Evolutionary conservation across 2,797 vertebrate species (phyloP), one percentile per base, ranked within the genome.

Genomic region (Poliocrania exsul): DNA sequence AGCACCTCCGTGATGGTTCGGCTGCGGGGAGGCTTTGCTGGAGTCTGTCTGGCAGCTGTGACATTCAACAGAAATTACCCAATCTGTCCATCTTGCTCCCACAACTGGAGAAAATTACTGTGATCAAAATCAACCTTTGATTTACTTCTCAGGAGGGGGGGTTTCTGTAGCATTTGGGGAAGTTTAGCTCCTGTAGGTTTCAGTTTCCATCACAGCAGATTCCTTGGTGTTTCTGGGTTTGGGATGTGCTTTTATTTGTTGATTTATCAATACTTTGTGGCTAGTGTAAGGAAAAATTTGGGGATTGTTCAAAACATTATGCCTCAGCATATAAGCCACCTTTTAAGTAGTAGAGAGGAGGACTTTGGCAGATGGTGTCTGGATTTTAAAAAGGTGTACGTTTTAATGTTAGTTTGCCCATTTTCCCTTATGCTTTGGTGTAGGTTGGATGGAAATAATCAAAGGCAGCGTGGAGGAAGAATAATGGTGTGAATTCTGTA

Each of bases 61-160:
- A 70, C 71, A 51, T 80, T 95, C 71, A 92, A 7, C 37, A 75
- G 81, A 47, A 64, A 92, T 92, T 79, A 88, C 35, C 88, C 73
- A 31, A 16, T 69, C 86, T 90, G 87, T 65, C 75, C 47, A 29
- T 88, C 85, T 58, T 83, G 11, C 66, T 89, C 71, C 46, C 20
- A 12, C 90, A 77, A 87, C 90, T 92, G 87, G 56, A 44, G 78
- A 75, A 92, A 92, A 97, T 95, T 54, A 84, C 93, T 92, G 77
- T 75, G 42, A 91, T 96, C 81, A 47, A 80, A 95, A 62, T 87
- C 92, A 81, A 53, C 94, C 77, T 94, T 73, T 62, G 73, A 35
- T 93, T 90, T 92, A 49, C 57, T 73, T 83, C 87, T 73, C 62
- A 73, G 80, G 28, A 61, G 44, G 80, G 28, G 23, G 6, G 2